Conservation (phyloP, 1,140 invertebrate genomes). For the Ridgeia piscesae region DNA sequence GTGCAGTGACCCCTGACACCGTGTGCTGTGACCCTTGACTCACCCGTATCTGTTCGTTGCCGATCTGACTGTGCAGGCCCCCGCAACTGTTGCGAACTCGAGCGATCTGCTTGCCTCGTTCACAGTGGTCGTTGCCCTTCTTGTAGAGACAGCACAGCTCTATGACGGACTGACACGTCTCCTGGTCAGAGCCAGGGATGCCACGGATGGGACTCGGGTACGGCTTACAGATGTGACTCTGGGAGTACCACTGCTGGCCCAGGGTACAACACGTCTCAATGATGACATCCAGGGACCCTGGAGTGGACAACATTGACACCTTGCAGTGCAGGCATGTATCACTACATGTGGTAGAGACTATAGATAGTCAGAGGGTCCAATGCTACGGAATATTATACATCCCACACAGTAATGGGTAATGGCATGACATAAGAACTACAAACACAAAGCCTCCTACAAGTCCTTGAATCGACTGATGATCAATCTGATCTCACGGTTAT, state of each 20-base stretch:
- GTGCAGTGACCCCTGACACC: too few species aligned
- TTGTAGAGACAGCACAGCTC: constrained; percentile 53
- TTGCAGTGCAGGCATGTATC: too few species aligned
- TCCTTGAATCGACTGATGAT: too few species aligned
- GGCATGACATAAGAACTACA: not conserved
- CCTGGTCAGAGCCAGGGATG: not conserved
- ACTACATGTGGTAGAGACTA: too few species aligned
- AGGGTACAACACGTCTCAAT: not conserved
- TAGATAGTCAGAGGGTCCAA: not conserved
- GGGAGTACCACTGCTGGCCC: constrained; percentile 15
- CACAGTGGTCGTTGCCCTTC: constrained; percentile 44
- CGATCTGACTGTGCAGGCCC: constrained; percentile 24
- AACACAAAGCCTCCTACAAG: too few species aligned
- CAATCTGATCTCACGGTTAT: too few species aligned
- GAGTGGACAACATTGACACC: not conserved
- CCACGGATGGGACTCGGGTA: constrained; percentile 20
- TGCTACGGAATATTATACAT: too few species aligned
- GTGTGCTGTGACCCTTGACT: not conserved
- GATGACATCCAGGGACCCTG: not conserved
- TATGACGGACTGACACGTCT: constrained; percentile 32
- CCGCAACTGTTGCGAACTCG: constrained; percentile 38
- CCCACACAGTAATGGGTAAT: not conserved
- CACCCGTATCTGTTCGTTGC: constrained; percentile 18
- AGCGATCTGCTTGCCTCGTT: constrained; percentile 43
- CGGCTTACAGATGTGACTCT: constrained; percentile 1